phyloP scores from a whole-genome alignment of 2,797 vertebrate species.

The Acrossocheilus wenchowensis region DNA sequence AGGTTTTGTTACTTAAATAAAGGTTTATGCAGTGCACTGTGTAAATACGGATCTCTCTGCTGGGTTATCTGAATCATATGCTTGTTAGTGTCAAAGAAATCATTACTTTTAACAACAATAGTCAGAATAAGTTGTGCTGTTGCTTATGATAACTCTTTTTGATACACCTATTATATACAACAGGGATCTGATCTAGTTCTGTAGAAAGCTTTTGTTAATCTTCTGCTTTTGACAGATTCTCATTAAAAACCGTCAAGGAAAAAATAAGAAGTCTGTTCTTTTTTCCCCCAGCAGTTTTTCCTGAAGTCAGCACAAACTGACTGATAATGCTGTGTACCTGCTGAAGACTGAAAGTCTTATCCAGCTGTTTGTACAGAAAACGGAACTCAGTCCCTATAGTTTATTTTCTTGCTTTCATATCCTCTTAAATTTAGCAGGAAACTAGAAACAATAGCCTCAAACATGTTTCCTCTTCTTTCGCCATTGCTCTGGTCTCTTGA shows the following conservation, averaged over 20 bases:
- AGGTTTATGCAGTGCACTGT: not conserved
- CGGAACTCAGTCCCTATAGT: not conserved
- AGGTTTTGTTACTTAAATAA: slow-evolving; percentile 1
- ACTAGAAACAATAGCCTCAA: slow-evolving; percentile 31
- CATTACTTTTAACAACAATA: not conserved
- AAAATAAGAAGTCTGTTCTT: not conserved
- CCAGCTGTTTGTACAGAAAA: not conserved
- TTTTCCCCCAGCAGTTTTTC: not conserved
- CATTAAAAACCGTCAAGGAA: no score
- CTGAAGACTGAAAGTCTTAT: not conserved
- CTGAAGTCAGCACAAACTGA: not conserved
- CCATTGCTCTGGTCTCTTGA: slow-evolving; percentile 11
- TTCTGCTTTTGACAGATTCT: not conserved
- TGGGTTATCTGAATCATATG: not conserved
- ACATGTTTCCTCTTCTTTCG: slow-evolving; percentile 20
- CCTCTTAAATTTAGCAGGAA: slow-evolving; percentile 31
- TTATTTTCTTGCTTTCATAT: slow-evolving; percentile 20
- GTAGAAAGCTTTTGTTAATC: not conserved
- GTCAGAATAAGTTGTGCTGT: not conserved
- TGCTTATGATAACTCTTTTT: not conserved
- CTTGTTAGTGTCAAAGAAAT: not conserved
- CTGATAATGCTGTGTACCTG: not conserved
- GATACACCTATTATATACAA: not conserved
- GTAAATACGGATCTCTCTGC: slow-evolving; percentile 4
- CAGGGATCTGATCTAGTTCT: not conserved